Conservation (phyloP, 2,888 invertebrate species). For the Coenonympha arcania region DNA sequence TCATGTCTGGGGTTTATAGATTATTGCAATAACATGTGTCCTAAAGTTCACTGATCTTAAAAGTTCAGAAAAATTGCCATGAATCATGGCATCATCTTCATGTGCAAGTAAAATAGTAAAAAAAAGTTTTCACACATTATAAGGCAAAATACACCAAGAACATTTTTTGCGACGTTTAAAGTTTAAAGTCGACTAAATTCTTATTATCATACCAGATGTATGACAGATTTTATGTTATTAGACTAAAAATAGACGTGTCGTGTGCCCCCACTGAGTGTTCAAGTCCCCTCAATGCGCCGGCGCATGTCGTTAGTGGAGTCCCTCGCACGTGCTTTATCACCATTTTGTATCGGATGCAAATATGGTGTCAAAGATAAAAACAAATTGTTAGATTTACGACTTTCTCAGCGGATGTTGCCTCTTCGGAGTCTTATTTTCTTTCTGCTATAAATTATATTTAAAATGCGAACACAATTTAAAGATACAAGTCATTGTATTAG, state of each 20-base stretch:
- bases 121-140: no score
- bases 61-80: no score
- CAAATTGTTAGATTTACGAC: slow-evolving; percentile 3
- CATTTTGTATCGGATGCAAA: slow-evolving; percentile 46
- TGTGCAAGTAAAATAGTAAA: no score
- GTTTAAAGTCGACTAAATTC: no score
- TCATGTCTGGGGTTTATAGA: not conserved
- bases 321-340: slow-evolving; percentile 60
- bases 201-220: not conserved
- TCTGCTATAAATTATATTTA: not conserved
- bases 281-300: slow-evolving; percentile 43
- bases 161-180: no score
- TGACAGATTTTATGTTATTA: not conserved
- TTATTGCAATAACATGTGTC: not conserved
- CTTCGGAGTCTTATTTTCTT: not conserved
- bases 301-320: slow-evolving; percentile 50
- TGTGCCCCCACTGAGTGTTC: slow-evolving; percentile 42
- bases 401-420: slow-evolving; percentile 23
- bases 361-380: slow-evolving; percentile 16
- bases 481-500: not conserved
- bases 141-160: no score
- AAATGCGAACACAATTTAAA: not conserved
- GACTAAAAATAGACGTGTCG: slow-evolving; percentile 49
- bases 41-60: slow-evolving; percentile 1
- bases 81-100: no score